Evolutionary conservation across 2,797 vertebrate species (phyloP), one percentile per base, ranked within the genome.

Genomic region (Tapirus indicus): DNA sequence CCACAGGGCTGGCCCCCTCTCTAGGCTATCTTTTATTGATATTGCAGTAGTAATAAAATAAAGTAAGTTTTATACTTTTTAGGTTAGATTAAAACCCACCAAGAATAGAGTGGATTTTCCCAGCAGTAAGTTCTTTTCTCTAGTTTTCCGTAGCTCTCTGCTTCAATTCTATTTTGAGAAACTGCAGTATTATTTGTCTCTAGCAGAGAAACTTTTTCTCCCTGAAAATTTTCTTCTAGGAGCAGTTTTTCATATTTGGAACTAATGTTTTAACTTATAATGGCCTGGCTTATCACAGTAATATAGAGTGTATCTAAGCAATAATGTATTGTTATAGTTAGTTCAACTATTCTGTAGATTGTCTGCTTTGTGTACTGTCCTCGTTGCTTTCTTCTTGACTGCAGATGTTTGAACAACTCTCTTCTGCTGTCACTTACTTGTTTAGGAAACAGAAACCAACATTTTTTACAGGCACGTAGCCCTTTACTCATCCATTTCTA

Each of bases 101-200:
- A 86, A 79, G 74, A 86, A 86, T 21, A 79, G 72, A 91, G 23
- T 27, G n/a, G 41, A 71, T 78, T 72, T 91, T 79, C 79, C 44
- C 29, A 54, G 78, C 6, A 47, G 18, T 23, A 86, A n/a, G 9
- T 60, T 60, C n/a, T 41, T 85, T 85, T 52, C 14, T 68, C 8
- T 29, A 54, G 35, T 13, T 27, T 78, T 86, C 41, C 16, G 44
- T 62, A 71, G 44, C 44, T 85, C 62, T 21, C 18, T 79, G 54
- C 20, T 35, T 91, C 17, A 69, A 12, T 91, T 85, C 54, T 95
- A 12, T 95, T 86, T 86, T 75, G 69, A 90, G 25, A 91, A 85
- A 52, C 80, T 62, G 23, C 25, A 60, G 11, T 90, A 58, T 49
- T 88, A 68, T 41, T 49, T 77, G 41, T 69, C 74, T 49, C n/a